Evolutionary conservation across 1,140 invertebrate species (phyloP), one percentile per base, ranked within the genome.

Genomic region (Trichogramma pretiosum): DNA sequence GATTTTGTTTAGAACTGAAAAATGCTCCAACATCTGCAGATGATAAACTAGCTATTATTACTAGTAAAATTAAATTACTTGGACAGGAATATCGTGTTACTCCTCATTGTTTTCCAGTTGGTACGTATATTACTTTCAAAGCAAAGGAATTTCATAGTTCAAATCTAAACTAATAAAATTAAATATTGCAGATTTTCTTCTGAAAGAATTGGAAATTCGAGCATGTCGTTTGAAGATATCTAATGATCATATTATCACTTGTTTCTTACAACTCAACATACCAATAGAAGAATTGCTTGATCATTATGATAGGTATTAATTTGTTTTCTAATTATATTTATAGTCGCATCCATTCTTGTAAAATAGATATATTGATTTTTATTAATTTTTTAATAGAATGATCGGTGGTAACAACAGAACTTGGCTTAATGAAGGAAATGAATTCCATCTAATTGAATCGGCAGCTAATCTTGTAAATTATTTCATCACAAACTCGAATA

Each of bases 401-500:
- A 78, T 84, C 56, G 80, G 81, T 22, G 76, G 82, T 56, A 84
- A 85, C 60, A 84, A 86, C 59, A 74, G 83, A 48, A 78, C 81
- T 48, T 88, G 85, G 84, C 68, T 84, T 37, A 79, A 78, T 19
- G 80, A 84, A 69, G 82, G 83, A 16, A 84, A 87, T 58, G 84
- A 88, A 67, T 81, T 82, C 64, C 84, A 87, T 69, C 70, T 85
- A 23, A 81, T 83, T 42, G 77, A 80, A 64, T 82, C 79, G 0
- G 80, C 81, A 21, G 77, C 79, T 28, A 74, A 75, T 56, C 69
- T 87, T 55, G 76, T 87, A 40, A 76, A 75, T 34, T 71, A 75
- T 32, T 78, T 85, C 50, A 74, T 79, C 35, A 61, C 64, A 18
- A 75, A 77, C 58, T 61, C 71, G 51, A 65, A 76, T 63, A 54